Base-by-base conservation (phyloP, 2,113 vertebrate genomes). In the Myxocyprinus asiaticus region DNA sequence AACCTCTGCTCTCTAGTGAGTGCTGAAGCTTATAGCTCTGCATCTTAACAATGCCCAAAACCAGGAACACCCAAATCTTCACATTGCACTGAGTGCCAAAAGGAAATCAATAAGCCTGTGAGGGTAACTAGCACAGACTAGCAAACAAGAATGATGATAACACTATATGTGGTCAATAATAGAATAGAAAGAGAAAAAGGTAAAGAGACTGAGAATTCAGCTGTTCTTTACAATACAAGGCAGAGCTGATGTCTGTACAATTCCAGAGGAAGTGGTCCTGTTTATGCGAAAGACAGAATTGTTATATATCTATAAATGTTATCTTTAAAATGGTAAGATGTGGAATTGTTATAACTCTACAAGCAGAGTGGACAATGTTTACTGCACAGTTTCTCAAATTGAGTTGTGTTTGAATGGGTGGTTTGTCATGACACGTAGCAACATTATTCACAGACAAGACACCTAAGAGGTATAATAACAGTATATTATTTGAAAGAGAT, bases 11-110 rank as follows among this genome's bases (percentile, higher is more conserved):
- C 80, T 82, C 50, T 33, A 12, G 59, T 66, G 53, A 77, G 70
- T 64, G 77, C 58, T 70, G 69, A 65, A 78, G 69, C 71, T 80
- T 85, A 81, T 17, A 78, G 76, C 45, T 78, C 86, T 87, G 87
- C 82, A 85, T 89, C 81, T 84, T 84, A 85, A 85, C 82, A 84
- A 82, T 86, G 82, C 73, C 68, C 76, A 69, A 80, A 82, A 85
- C 84, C 74, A 76, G 44, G 65, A 84, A 67, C 17, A 69, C 65
- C 67, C 64, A 80, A 86, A 83, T 83, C 80, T 85, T 82, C 73
- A 79, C 81, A 78, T 65, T 85, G 79, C 81, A 83, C 80, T 68
- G 70, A 84, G 47, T 76, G 71, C 71, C 50, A 5, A 12, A 78
- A 72, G 69, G 56, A 86, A 85, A 87, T 85, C 84, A 85, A 87